phyloP scores from a whole-genome alignment of 2,113 vertebrate genomes.

The Ammodytes marinus region DNA sequence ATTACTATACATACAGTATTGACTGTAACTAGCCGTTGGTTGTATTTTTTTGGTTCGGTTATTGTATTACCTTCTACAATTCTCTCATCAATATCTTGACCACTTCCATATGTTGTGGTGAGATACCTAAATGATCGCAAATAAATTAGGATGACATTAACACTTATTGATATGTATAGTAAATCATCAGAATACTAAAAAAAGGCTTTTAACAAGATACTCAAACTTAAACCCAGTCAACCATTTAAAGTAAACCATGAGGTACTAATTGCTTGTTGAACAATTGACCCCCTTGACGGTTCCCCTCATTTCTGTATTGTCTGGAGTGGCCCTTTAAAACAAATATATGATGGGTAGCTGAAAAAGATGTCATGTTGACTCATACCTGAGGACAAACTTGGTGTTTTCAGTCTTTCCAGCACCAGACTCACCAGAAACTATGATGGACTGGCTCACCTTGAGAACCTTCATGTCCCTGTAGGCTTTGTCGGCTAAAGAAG shows the following conservation, averaged over 20 bases:
- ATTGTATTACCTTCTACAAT: slow-evolving; percentile 95
- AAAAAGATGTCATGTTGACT: slow-evolving; percentile 9
- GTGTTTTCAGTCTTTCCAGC: slow-evolving; percentile 99
- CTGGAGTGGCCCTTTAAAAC: not conserved
- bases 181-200: not conserved
- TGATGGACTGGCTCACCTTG: slow-evolving; percentile 98
- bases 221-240: not conserved
- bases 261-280: not conserved
- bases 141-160: not conserved
- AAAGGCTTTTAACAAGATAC: not conserved
- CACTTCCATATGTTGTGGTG: slow-evolving; percentile 96
- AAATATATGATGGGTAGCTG: not conserved
- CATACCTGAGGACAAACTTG: slow-evolving; percentile 97
- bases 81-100: slow-evolving; percentile 98
- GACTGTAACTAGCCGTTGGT: not conserved
- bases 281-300: not conserved
- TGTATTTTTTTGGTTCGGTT: not conserved
- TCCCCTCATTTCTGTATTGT: not conserved
- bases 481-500: slow-evolving; percentile 92
- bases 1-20: not conserved
- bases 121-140: slow-evolving; percentile 88
- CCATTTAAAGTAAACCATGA: not conserved
- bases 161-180: not conserved
- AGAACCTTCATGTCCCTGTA: slow-evolving; percentile 99
- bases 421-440: slow-evolving; percentile 98